Percentiles rank a stretch among this genome's conserved stretches.
Evolutionary conservation across 2,888 invertebrate genomes (phyloP).

Genomic region (Trichopoda pennipes): DNA sequence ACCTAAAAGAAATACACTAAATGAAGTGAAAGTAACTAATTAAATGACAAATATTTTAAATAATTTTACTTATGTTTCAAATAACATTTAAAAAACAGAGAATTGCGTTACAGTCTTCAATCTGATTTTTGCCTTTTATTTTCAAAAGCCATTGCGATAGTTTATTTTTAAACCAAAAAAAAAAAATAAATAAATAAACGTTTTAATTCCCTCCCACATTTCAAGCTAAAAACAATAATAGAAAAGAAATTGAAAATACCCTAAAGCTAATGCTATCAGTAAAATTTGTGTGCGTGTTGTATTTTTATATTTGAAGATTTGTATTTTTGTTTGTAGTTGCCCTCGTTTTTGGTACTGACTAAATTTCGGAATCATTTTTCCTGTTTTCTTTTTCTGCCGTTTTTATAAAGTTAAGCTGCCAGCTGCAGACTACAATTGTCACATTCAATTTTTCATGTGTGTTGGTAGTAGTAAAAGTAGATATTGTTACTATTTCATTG

Average conservation of each 20-base stretch:
- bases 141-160: neutral
- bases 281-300: neutral
- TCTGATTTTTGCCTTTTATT: neutral
- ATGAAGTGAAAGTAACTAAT: no score
- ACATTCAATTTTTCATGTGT: slow-evolving; percentile 55
- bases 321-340: slow-evolving; percentile 29
- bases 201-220: slow-evolving; percentile 6
- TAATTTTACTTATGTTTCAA: no score
- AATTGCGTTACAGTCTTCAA: no score
- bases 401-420: slow-evolving; percentile 55
- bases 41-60: no score
- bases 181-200: neutral
- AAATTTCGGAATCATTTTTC: slow-evolving; percentile 36
- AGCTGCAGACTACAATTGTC: slow-evolving; percentile 59
- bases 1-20: no score
- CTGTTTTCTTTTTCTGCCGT: neutral
- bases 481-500: slow-evolving; percentile 6
- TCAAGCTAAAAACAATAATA: slow-evolving; percentile 22
- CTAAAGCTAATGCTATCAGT: slow-evolving; percentile 8
- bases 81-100: no score
- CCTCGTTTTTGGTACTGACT: slow-evolving; percentile 38
- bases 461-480: slow-evolving; percentile 5
- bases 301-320: neutral
- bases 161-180: neutral
- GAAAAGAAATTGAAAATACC: slow-evolving; percentile 39